These are phyloP conservation scores for Scaptomyza flava DNA, from an alignment of 2,888 invertebrate species.

Conservation along the genomic window DNA sequence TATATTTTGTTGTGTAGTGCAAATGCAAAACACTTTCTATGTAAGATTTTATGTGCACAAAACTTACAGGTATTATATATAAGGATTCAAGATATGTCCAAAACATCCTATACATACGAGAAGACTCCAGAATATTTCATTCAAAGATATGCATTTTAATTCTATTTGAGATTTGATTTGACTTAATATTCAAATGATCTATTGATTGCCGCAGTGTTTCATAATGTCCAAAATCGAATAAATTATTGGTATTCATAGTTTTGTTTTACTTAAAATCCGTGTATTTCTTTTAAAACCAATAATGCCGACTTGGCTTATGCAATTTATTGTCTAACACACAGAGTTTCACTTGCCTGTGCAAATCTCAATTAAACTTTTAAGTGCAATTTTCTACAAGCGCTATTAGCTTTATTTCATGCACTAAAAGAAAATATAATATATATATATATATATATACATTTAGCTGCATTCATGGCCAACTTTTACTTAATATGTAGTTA, in stretches of 20 bases:
- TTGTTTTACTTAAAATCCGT: background rate
- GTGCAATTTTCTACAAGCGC: constrained; percentile 12
- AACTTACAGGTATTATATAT: too few relatives aligned
- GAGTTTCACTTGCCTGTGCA: background rate
- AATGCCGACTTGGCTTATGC: background rate
- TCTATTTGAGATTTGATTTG: too few relatives aligned
- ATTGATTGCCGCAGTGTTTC: background rate
- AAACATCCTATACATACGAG: too few relatives aligned
- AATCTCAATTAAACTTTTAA: constrained; percentile 16
- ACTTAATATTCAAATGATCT: background rate
- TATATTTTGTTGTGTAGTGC: too few relatives aligned
- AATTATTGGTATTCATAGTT: background rate
- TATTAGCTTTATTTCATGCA: constrained; percentile 21
- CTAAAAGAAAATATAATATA: constrained; percentile 3
- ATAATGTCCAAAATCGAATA: background rate
- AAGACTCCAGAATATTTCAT: too few relatives aligned
- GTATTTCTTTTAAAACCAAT: background rate
- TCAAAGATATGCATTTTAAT: too few relatives aligned
- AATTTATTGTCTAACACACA: background rate
- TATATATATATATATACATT: background rate
- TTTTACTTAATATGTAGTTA: constrained; percentile 28
- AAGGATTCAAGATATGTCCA: too few relatives aligned
- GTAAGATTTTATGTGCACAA: too few relatives aligned
- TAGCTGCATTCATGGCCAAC: constrained; percentile 32
- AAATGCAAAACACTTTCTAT: too few relatives aligned